phyloP scores from a whole-genome alignment of 2,888 invertebrate genomes.

The Diaprepes abbreviatus region DNA sequence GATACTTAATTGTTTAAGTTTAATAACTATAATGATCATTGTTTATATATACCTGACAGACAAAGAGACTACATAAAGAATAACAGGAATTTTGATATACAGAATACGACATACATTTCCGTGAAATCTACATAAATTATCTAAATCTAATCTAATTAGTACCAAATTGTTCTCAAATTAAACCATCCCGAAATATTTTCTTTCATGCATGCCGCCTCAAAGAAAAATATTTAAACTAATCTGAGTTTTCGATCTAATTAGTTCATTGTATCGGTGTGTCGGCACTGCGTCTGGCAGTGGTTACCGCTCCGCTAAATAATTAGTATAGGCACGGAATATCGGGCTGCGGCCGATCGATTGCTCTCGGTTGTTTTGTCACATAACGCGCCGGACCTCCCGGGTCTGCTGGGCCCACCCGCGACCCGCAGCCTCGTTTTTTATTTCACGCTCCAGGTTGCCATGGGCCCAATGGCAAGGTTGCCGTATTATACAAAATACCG shows the following conservation, averaged over 20 bases:
- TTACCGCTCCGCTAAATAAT: slow-evolving; percentile 22
- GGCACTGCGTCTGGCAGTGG: slow-evolving; percentile 23
- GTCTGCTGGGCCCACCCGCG: slow-evolving; percentile 38
- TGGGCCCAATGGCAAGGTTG: slow-evolving; percentile 8
- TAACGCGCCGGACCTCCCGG: slow-evolving; percentile 52
- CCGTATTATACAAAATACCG: too few relatives aligned
- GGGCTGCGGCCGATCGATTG: slow-evolving; percentile 19
- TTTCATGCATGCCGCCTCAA: background rate
- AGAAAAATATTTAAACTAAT: background rate
- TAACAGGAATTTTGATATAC: too few relatives aligned
- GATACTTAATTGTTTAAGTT: too few relatives aligned
- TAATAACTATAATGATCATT: too few relatives aligned
- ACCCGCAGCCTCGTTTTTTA: slow-evolving; percentile 7
- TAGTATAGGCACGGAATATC: slow-evolving; percentile 11
- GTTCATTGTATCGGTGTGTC: slow-evolving; percentile 9
- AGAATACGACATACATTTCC: too few relatives aligned
- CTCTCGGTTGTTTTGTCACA: slow-evolving; percentile 41
- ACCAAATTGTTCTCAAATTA: slow-evolving; percentile 3
- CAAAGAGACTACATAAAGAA: too few relatives aligned
- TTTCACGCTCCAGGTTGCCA: slow-evolving; percentile 18
- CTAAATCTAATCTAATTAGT: slow-evolving; percentile 10
- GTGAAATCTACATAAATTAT: too few relatives aligned
- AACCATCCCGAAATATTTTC: background rate
- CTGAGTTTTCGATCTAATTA: slow-evolving; percentile 23
- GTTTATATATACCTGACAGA: too few relatives aligned